Evolutionary conservation across 1,140 invertebrate genomes (phyloP).

Genomic region (Bicyclus anynana): DNA sequence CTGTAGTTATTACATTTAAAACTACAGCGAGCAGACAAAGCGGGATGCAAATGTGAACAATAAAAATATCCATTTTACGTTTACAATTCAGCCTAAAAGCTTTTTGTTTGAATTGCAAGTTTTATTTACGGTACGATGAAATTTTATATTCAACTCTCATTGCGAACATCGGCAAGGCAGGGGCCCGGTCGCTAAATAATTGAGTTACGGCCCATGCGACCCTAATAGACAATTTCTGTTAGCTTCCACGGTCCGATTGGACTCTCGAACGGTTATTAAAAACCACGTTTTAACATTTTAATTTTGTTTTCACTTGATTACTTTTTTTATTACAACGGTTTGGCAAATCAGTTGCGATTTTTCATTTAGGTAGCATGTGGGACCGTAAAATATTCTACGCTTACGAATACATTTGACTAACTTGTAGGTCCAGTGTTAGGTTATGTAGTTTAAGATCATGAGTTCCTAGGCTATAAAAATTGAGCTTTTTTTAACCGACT

Average conservation of each 20-base stretch:
- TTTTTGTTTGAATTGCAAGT: slow-evolving; percentile 27
- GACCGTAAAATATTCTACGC: too few relatives aligned
- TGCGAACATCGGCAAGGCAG: slow-evolving; percentile 15
- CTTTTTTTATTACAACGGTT: neutral
- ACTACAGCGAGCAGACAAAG: slow-evolving; percentile 20
- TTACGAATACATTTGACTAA: too few relatives aligned
- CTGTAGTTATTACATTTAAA: slow-evolving; percentile 10
- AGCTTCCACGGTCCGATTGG: slow-evolving; percentile 12
- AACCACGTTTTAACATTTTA: slow-evolving; percentile 9
- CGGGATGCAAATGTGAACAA: slow-evolving; percentile 25
- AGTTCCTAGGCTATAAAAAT: too few relatives aligned
- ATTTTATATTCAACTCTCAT: slow-evolving; percentile 27
- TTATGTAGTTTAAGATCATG: too few relatives aligned
- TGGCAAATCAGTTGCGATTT: neutral
- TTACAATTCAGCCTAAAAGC: slow-evolving; percentile 27
- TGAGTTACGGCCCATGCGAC: slow-evolving; percentile 16
- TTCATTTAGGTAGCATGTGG: too few relatives aligned
- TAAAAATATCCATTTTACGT: slow-evolving; percentile 28
- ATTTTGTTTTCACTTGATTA: neutral
- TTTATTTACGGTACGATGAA: slow-evolving; percentile 20
- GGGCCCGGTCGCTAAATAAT: slow-evolving; percentile 15
- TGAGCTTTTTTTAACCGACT: too few relatives aligned
- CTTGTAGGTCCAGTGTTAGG: too few relatives aligned
- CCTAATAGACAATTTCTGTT: slow-evolving; percentile 24
- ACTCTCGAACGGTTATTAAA: slow-evolving; percentile 19